A percentile compares a stretch with the other conserved stretches of the same genome.
Evolutionary conservation across 2,888 invertebrate genomes (phyloP).

Genomic region (Acanthosepion esculentum): DNA sequence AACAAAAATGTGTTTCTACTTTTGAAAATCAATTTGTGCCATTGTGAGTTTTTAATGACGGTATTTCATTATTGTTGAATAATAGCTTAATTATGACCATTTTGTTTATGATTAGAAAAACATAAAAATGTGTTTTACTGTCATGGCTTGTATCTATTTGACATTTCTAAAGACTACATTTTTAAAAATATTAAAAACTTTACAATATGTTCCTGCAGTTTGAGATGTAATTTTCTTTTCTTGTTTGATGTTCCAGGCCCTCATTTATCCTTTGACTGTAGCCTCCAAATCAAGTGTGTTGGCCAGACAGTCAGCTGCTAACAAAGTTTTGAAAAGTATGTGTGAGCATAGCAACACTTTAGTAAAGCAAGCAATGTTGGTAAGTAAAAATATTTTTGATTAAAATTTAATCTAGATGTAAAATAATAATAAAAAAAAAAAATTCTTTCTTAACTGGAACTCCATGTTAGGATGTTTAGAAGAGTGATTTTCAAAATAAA

Average conservation of each 20-base stretch:
- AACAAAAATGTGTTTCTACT: too few relatives aligned
- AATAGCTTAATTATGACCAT: background rate
- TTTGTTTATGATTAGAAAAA: background rate
- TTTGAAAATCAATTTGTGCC: too few relatives aligned
- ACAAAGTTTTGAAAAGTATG: constrained; percentile 95
- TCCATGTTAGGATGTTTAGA: background rate
- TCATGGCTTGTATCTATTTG: background rate
- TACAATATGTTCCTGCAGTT: background rate
- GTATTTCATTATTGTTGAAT: background rate
- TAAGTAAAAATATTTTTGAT: constrained; percentile 76
- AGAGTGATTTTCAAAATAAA: background rate
- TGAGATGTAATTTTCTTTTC: background rate
- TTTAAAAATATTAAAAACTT: background rate
- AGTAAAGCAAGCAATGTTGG: constrained; percentile 96
- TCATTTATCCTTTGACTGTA: constrained; percentile 97
- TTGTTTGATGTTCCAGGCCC: constrained; percentile 78
- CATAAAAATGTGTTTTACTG: background rate
- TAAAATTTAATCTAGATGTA: background rate
- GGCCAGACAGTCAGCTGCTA: constrained; percentile 85
- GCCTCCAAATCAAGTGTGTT: constrained; percentile 84
- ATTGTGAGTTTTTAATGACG: too few relatives aligned
- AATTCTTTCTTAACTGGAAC: background rate
- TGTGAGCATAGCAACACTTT: constrained; percentile 92
- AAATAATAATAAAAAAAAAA: background rate
- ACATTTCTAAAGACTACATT: too few relatives aligned